A percentile compares a stretch with the other conserved stretches of the same genome.
Conservation (phyloP, 1,140 invertebrate genomes). For the Ceratina calcarata region DNA sequence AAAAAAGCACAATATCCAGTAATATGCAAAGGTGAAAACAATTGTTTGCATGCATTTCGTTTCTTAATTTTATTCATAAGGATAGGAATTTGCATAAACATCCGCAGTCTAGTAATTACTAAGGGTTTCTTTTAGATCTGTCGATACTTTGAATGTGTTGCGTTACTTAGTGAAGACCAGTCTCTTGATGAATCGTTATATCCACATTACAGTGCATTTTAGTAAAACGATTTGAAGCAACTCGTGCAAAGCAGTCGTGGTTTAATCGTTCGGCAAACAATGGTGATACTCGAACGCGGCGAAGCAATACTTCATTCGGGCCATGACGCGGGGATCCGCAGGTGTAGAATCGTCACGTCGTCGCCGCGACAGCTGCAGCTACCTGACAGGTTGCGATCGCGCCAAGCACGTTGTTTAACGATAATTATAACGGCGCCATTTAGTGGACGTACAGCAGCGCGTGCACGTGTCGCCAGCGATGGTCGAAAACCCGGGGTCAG, state of each 20-base stretch:
- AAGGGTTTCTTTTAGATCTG: no score
- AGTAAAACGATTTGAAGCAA: not conserved
- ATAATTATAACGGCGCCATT: slow-evolving; percentile 58
- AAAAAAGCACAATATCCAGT: no score
- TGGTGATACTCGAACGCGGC: slow-evolving; percentile 33
- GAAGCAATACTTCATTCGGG: slow-evolving; percentile 46
- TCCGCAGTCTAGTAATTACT: no score
- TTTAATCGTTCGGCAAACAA: not conserved
- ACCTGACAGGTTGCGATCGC: slow-evolving; percentile 50
- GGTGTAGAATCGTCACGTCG: slow-evolving; percentile 50
- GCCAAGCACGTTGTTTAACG: slow-evolving; percentile 60
- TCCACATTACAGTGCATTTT: no score
- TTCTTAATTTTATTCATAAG: no score
- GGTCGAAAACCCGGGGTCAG: not conserved
- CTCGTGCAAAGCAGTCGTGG: not conserved
- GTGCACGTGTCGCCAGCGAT: not conserved
- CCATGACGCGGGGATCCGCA: slow-evolving; percentile 44
- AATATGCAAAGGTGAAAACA: no score
- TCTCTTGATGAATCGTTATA: no score
- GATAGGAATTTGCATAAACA: no score
- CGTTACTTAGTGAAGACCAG: no score
- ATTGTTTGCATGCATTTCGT: no score
- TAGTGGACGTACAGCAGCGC: slow-evolving; percentile 16
- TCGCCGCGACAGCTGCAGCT: slow-evolving; percentile 55
- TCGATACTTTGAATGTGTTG: no score